These are phyloP conservation scores for Calypte anna DNA, from an alignment of 2,113 vertebrate genomes.

Conservation along the genomic window DNA sequence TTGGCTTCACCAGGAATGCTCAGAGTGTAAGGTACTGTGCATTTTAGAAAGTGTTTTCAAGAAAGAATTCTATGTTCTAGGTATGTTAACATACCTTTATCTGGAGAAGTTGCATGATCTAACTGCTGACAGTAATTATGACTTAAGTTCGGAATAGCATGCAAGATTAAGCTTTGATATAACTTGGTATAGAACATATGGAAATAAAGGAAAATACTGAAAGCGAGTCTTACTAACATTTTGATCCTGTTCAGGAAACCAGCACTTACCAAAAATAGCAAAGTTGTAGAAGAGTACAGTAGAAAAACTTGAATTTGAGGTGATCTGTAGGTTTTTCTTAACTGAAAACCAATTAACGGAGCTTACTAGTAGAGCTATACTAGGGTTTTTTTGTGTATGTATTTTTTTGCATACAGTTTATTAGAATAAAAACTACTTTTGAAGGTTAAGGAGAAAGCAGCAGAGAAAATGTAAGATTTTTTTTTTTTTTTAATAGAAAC, in stretches of 20 bases:
- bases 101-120: background rate
- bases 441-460: background rate
- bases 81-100: background rate
- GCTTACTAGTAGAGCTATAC: background rate
- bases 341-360: background rate
- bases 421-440: background rate
- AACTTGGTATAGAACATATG: background rate
- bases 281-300: background rate
- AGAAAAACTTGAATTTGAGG: background rate
- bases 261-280: background rate
- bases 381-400: background rate
- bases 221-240: background rate
- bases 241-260: background rate
- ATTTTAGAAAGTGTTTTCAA: background rate
- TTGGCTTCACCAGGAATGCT: background rate
- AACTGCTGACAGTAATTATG: background rate
- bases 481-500: background rate
- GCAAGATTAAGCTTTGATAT: background rate
- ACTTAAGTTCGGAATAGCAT: background rate
- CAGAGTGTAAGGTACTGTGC: background rate
- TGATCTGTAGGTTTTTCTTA: background rate
- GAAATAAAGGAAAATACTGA: background rate
- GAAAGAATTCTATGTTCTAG: background rate
- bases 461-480: background rate
- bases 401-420: background rate